phyloP scores from a whole-genome alignment of 2,888 invertebrate genomes.

The Cataglyphis albicans region DNA sequence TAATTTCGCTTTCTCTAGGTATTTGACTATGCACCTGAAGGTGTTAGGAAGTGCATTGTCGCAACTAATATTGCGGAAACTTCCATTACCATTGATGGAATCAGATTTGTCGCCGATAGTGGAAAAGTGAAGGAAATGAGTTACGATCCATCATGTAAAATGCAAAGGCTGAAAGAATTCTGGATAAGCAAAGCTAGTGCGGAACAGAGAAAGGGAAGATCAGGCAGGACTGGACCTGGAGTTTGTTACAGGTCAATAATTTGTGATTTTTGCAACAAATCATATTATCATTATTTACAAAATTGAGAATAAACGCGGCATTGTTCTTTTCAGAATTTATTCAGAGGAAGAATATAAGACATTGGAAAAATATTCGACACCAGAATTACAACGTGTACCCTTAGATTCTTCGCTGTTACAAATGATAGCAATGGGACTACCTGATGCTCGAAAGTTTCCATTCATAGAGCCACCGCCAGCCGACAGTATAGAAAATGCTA shows the following conservation, averaged over 20 bases:
- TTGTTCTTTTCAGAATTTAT: slow-evolving; percentile 89
- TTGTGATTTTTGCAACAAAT: neutral
- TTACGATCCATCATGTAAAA: slow-evolving; percentile 95
- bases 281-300: neutral
- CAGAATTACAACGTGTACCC: slow-evolving; percentile 97
- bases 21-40: slow-evolving; percentile 98
- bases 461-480: slow-evolving; percentile 97
- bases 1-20: slow-evolving; percentile 87
- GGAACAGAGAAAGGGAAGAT: slow-evolving; percentile 98
- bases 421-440: slow-evolving; percentile 97
- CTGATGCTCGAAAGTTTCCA: slow-evolving; percentile 96
- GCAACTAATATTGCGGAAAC: slow-evolving; percentile 99
- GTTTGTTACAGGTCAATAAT: slow-evolving; percentile 90
- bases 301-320: neutral
- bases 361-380: slow-evolving; percentile 94
- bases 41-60: slow-evolving; percentile 97
- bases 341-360: slow-evolving; percentile 93
- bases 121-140: slow-evolving; percentile 99
- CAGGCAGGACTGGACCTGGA: slow-evolving; percentile 98
- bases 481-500: slow-evolving; percentile 94
- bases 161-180: slow-evolving; percentile 96
- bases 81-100: slow-evolving; percentile 98
- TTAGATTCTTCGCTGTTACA: slow-evolving; percentile 95
- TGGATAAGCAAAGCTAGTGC: slow-evolving; percentile 99
- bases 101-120: slow-evolving; percentile 98